Evolutionary conservation across 2,113 vertebrate species (phyloP).

Genomic region (Bombycilla garrulus): DNA sequence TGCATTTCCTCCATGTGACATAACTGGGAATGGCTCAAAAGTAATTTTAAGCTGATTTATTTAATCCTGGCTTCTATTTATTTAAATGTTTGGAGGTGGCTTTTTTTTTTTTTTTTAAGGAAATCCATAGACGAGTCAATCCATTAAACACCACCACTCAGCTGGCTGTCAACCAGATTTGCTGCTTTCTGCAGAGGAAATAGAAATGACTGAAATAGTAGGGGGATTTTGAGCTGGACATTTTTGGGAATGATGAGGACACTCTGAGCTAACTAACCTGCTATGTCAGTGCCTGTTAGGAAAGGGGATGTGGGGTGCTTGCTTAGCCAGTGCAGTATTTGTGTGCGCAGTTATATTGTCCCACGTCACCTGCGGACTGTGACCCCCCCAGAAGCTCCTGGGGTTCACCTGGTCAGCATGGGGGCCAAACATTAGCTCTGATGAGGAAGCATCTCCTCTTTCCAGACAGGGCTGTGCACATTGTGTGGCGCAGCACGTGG

Average conservation of each 20-base stretch:
- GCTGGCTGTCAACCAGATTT: neutral
- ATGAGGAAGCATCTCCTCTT: neutral
- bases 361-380: neutral
- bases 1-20: conserved; percentile 64
- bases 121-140: conserved; percentile 36
- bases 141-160: conserved; percentile 50
- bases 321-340: neutral
- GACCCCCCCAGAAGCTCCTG: neutral
- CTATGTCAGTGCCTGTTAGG: neutral
- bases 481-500: neutral
- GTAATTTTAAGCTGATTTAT: conserved; percentile 70
- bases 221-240: neutral
- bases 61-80: conserved; percentile 61
- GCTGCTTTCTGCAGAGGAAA: conserved; percentile 9
- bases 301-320: neutral
- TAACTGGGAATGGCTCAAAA: conserved; percentile 48
- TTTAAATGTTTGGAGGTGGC: conserved; percentile 16
- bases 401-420: neutral
- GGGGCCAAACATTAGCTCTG: neutral
- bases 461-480: rapidly evolving
- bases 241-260: neutral
- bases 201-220: neutral
- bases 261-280: neutral
- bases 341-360: rapidly evolving
- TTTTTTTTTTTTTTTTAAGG: neutral